Evolutionary conservation across 1,140 invertebrate species (phyloP).

Genomic region (Drosophila nigromelanica): DNA sequence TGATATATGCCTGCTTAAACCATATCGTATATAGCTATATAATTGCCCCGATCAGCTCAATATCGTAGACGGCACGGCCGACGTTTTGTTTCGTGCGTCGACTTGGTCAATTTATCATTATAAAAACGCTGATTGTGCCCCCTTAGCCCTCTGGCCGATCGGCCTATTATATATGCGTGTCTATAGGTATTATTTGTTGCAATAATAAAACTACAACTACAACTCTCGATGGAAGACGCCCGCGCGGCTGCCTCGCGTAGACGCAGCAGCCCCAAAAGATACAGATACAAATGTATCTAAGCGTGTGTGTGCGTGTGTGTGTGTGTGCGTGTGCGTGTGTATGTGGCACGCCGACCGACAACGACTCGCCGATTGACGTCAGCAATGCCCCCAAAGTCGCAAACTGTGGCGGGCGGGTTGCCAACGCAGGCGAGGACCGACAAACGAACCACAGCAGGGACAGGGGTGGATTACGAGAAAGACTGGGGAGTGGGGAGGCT

Average conservation of each 20-base stretch:
- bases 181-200: conserved; percentile 39
- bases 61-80: conserved; percentile 38
- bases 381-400: conserved; percentile 81
- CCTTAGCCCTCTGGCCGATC: too few species aligned
- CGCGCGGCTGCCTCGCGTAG: conserved; percentile 56
- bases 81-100: background rate
- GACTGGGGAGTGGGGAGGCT: too few species aligned
- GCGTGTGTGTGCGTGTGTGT: conserved; percentile 7
- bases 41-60: conserved; percentile 21
- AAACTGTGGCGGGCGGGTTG: conserved; percentile 67
- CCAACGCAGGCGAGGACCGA: conserved; percentile 48
- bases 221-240: conserved; percentile 57
- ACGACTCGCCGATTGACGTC: conserved; percentile 79
- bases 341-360: conserved; percentile 76
- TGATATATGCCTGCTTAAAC: conserved; percentile 1
- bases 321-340: conserved; percentile 34
- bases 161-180: conserved; percentile 13
- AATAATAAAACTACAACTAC: conserved; percentile 53
- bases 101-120: conserved; percentile 47
- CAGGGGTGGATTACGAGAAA: too few species aligned
- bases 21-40: conserved; percentile 28
- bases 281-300: conserved; percentile 17
- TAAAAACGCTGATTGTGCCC: conserved; percentile 10
- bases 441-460: conserved; percentile 14
- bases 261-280: conserved; percentile 47